Conservation (phyloP, 2,888 invertebrate species). For the Leucophora obtusa region DNA sequence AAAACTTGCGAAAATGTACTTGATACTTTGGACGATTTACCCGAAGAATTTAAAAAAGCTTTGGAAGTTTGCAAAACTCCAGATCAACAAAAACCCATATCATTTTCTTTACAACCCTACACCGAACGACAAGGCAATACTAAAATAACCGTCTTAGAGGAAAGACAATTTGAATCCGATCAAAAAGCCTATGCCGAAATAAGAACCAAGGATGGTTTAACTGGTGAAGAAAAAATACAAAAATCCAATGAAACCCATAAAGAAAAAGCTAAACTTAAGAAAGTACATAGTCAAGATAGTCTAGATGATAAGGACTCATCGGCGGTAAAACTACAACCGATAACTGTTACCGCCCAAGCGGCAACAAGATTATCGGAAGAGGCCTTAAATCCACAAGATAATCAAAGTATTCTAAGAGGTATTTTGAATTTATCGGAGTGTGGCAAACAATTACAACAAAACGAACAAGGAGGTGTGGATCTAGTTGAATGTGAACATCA, state of each 20-base stretch:
- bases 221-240: constrained; percentile 74
- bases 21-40: constrained; percentile 56
- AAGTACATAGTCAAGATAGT: constrained; percentile 72
- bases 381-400: constrained; percentile 75
- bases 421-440: constrained; percentile 78
- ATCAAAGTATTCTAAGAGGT: constrained; percentile 77
- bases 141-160: constrained; percentile 71
- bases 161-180: constrained; percentile 72
- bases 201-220: constrained; percentile 69
- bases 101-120: constrained; percentile 73
- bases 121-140: constrained; percentile 67
- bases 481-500: constrained; percentile 73
- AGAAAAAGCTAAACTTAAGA: constrained; percentile 73
- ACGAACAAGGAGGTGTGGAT: constrained; percentile 68
- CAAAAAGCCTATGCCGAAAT: constrained; percentile 72
- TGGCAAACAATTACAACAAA: constrained; percentile 74
- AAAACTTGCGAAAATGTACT: constrained; percentile 59
- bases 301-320: constrained; percentile 67
- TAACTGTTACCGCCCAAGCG: constrained; percentile 76
- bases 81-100: constrained; percentile 62
- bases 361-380: constrained; percentile 76
- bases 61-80: constrained; percentile 23
- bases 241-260: constrained; percentile 73
- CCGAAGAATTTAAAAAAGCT: constrained; percentile 61
- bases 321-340: constrained; percentile 65